Evolutionary conservation across 2,888 invertebrate genomes (phyloP).

Genomic region (Parnassius orleans): DNA sequence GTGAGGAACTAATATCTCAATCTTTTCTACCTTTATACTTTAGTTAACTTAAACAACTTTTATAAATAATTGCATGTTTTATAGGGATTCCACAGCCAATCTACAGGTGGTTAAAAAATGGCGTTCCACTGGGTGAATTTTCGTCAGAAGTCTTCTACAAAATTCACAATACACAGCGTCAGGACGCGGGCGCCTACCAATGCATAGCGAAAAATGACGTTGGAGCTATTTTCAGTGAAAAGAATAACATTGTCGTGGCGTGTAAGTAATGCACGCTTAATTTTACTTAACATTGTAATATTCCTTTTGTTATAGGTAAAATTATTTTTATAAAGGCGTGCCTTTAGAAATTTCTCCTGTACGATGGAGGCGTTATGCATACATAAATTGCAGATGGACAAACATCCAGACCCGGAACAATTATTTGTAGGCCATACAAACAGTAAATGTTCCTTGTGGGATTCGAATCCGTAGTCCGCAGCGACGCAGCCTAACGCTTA

Average conservation of each 20-base stretch:
- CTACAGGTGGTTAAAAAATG: slow-evolving; percentile 96
- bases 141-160: slow-evolving; percentile 91
- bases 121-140: slow-evolving; percentile 88
- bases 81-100: slow-evolving; percentile 94
- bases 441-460: too few species aligned
- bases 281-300: slow-evolving; percentile 19
- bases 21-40: neutral
- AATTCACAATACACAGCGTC: slow-evolving; percentile 89
- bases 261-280: slow-evolving; percentile 84
- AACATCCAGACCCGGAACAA: too few species aligned
- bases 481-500: too few species aligned
- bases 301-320: too few species aligned
- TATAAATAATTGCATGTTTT: slow-evolving; percentile 39
- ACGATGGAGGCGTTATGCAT: too few species aligned
- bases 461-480: too few species aligned
- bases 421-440: too few species aligned
- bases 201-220: slow-evolving; percentile 95
- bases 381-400: too few species aligned
- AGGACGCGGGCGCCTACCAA: slow-evolving; percentile 94
- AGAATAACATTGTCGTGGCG: slow-evolving; percentile 93
- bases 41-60: neutral
- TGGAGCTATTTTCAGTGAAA: slow-evolving; percentile 95
- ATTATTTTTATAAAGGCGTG: too few species aligned
- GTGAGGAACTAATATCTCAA: slow-evolving; percentile 73
- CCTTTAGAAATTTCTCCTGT: too few species aligned